Conservation (phyloP, 1,140 invertebrate genomes). For the Ericerus pela region DNA sequence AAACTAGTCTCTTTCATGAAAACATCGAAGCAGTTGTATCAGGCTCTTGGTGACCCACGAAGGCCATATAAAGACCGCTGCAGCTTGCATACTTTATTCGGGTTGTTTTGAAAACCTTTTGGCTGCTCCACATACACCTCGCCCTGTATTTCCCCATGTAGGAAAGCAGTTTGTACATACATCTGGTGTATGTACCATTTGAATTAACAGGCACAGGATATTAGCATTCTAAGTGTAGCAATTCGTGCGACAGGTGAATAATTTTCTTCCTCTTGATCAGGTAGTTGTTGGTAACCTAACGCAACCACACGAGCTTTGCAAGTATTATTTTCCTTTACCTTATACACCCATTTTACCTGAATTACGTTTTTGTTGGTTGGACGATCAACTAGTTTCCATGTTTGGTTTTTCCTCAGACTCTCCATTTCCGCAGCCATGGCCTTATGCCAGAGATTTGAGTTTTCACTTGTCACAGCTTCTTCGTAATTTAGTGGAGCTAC, state of each 20-base stretch:
- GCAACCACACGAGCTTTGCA: not conserved
- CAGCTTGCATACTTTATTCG: slow-evolving; percentile 23
- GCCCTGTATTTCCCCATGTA: slow-evolving; percentile 27
- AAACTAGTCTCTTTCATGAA: not conserved
- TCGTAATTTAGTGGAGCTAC: too few species aligned
- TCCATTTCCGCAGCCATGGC: too few species aligned
- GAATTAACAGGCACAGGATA: not conserved
- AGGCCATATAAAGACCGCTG: slow-evolving; percentile 27
- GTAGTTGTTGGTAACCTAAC: not conserved
- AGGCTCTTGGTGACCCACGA: slow-evolving; percentile 26
- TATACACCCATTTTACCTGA: not conserved
- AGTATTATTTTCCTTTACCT: not conserved
- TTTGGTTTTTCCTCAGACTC: too few species aligned
- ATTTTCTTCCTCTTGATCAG: not conserved
- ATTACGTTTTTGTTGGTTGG: not conserved
- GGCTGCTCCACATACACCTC: slow-evolving; percentile 29
- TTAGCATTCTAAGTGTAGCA: not conserved
- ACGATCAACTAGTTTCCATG: too few species aligned
- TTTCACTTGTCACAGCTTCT: too few species aligned
- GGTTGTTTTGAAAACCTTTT: slow-evolving; percentile 21
- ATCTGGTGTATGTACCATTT: not conserved
- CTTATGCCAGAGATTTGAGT: too few species aligned
- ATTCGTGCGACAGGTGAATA: too few species aligned
- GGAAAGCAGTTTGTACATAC: slow-evolving; percentile 17
- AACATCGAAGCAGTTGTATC: slow-evolving; percentile 22